Evolutionary conservation across 2,797 vertebrate species (phyloP).

Genomic region (Masticophis lateralis): DNA sequence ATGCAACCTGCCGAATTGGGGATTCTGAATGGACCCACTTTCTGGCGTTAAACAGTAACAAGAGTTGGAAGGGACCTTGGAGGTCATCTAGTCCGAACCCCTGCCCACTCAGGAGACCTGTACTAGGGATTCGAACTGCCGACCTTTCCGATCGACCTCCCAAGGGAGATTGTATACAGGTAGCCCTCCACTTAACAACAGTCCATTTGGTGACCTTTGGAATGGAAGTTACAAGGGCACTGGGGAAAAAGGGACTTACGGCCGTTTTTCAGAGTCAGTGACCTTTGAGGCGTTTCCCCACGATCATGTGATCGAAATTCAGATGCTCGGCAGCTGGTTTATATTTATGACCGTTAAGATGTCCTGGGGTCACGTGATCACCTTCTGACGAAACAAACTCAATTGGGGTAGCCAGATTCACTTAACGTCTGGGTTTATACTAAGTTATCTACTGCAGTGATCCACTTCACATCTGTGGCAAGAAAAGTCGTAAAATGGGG

Average conservation of each 20-base stretch:
- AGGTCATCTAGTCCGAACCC: too few relatives aligned
- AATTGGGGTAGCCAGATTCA: neutral
- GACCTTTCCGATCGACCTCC: neutral
- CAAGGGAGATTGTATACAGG: neutral
- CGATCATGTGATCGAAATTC: neutral
- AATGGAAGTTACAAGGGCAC: too few relatives aligned
- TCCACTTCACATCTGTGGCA: neutral
- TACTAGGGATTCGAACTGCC: too few relatives aligned
- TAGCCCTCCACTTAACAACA: too few relatives aligned
- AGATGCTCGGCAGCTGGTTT: neutral
- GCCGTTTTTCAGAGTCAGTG: neutral
- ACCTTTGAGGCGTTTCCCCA: neutral
- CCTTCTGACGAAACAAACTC: neutral
- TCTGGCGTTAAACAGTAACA: neutral
- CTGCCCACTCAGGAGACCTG: too few relatives aligned
- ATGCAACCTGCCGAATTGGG: neutral
- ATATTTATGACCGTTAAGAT: neutral
- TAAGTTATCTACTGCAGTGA: too few relatives aligned
- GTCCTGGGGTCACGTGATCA: accelerated
- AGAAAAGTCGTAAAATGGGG: neutral
- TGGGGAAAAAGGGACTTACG: neutral
- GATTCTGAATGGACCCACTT: neutral
- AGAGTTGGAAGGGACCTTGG: too few relatives aligned
- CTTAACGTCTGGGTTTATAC: neutral
- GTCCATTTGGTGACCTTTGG: neutral